These are phyloP conservation scores for Orientallactaga sibirica DNA, from an alignment of 2,797 vertebrate genomes.

Conservation along the genomic window DNA sequence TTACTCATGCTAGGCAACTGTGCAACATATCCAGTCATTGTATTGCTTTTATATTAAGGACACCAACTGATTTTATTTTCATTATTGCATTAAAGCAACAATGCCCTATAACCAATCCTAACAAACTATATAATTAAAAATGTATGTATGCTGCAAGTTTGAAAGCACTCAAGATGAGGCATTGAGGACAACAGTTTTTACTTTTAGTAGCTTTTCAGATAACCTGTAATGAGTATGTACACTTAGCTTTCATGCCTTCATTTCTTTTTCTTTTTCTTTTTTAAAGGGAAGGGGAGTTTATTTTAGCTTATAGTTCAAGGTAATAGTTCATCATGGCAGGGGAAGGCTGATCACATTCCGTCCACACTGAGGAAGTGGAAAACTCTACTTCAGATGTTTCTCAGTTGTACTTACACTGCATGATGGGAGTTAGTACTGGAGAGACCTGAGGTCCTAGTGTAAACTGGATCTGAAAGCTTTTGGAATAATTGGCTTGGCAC, in stretches of 20 bases:
- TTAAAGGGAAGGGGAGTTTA: neutral
- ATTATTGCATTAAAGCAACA: conserved; percentile 11
- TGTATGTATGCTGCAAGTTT: neutral
- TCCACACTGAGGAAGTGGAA: no score
- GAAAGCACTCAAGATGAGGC: neutral
- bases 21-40: neutral
- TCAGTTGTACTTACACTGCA: conserved; percentile 25
- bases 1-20: neutral
- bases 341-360: no score
- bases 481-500: conserved; percentile 35
- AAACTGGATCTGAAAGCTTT: conserved; percentile 36
- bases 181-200: conserved; percentile 39
- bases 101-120: neutral
- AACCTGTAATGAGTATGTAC: neutral
- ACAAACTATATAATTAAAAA: neutral
- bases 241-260: neutral
- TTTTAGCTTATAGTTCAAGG: no score
- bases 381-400: neutral
- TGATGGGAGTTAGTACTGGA: neutral
- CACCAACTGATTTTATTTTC: neutral
- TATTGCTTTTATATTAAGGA: conserved; percentile 6
- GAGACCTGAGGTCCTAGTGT: neutral
- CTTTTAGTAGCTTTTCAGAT: conserved; percentile 57
- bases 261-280: neutral
- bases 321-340: no score